Conservation (phyloP, 2,113 vertebrate genomes). For the Elephantulus edwardii region DNA sequence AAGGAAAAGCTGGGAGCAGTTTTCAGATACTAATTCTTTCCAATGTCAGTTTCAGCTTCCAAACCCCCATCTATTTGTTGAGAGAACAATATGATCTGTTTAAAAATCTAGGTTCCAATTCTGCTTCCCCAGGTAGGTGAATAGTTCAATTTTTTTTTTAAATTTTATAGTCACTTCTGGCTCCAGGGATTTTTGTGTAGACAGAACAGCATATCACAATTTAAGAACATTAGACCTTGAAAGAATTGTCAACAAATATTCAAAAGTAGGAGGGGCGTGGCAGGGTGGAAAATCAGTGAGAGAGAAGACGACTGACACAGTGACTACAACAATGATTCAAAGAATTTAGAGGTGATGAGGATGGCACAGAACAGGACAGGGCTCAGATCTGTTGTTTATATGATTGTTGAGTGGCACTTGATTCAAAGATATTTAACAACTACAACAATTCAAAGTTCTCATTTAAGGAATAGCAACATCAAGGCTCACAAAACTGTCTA, state of each 20-base stretch:
- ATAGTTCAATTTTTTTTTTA: not conserved
- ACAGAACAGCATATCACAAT: not conserved
- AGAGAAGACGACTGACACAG: no score
- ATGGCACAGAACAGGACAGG: no score
- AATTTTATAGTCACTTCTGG: not conserved
- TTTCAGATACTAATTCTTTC: slow-evolving; percentile 34
- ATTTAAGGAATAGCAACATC: not conserved
- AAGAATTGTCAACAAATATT: not conserved
- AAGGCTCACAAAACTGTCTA: not conserved
- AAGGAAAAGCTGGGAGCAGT: not conserved
- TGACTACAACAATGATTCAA: no score
- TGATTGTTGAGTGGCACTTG: no score
- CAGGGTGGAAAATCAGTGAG: no score
- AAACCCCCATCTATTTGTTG: not conserved
- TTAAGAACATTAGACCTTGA: not conserved
- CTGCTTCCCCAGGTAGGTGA: not conserved
- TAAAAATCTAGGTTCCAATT: not conserved
- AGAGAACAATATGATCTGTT: not conserved
- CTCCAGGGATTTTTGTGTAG: no score
- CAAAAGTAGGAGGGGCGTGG: no score
- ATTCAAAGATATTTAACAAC: no score
- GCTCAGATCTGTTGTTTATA: no score
- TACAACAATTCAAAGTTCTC: not conserved
- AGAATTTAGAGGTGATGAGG: no score
- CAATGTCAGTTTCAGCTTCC: not conserved